Evolutionary conservation across 2,797 vertebrate genomes (phyloP), one percentile per base, ranked within the genome.

Genomic region (Aplochiton taeniatus): DNA sequence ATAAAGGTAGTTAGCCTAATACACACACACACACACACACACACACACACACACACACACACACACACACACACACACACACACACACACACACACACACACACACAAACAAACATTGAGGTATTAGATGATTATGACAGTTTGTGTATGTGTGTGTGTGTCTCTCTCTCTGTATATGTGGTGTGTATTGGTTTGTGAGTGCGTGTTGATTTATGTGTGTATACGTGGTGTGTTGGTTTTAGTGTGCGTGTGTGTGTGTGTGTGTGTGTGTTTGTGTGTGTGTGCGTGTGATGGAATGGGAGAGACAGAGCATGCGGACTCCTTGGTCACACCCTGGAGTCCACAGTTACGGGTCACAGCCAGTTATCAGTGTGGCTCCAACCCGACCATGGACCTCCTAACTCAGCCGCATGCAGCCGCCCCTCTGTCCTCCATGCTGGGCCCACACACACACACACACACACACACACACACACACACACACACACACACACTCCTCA

Each of bases 311-410:
- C 72, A 79, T 11, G 42, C 72, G 79, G 74, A 79, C 62, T 82
- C 71, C 76, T 82, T 75, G 31, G 31, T 3, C 31, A 31, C 31
- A 74, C 72, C 79, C 78, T 83, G 76, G 82, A 83, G 87, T 73
- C 79, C 81, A 71, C 77, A 81, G 79, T 84, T 86, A 76, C 83
- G 81, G 84, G 78, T 87, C 79, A 83, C 75, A 83, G 81, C 60
- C 58, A 66, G 79, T 68, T 81, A 75, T 70, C 58, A 51, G 73
- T 69, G 17, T 56, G 49, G 14, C 49, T 16, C 49, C 16, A 11
- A 11, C n/a, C 48, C n/a, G 16, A 41, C 31, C 57, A 58, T 11
- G 18, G 20, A 19, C 54, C 54, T 42, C 19, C 12, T 12, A 13
- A 60, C 13, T 12, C 45, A 46, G 17, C 7, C 10, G 19, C 44